These are phyloP conservation scores for Phaethon lepturus DNA, from an alignment of 2,113 vertebrate genomes.

Conservation along the genomic window DNA sequence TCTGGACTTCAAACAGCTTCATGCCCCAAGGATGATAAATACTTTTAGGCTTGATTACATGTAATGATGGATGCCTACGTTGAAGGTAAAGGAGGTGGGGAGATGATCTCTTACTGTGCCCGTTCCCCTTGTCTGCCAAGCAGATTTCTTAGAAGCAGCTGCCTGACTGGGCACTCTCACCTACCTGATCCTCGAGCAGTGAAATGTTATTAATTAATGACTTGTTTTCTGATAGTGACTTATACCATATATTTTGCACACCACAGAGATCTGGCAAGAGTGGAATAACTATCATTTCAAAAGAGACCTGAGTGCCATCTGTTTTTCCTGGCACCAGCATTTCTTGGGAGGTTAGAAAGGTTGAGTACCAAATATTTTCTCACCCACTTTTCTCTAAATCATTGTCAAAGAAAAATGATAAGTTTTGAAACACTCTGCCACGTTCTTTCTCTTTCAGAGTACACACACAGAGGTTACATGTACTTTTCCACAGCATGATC, in stretches of 20 bases:
- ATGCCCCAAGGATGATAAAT: constrained; percentile 41
- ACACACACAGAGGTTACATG: not conserved
- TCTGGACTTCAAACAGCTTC: constrained; percentile 38
- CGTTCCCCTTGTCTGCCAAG: not conserved
- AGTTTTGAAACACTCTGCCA: not conserved
- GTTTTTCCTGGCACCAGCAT: constrained; percentile 10
- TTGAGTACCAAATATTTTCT: constrained; percentile 40
- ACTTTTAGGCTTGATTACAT: constrained; percentile 39
- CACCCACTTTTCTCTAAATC: constrained; percentile 23
- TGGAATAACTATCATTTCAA: constrained; percentile 1
- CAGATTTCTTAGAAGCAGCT: not conserved
- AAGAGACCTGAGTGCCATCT: constrained; percentile 28
- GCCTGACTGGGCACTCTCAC: not conserved
- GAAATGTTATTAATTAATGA: constrained; percentile 50
- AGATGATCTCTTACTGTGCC: not conserved
- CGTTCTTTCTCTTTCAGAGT: not conserved
- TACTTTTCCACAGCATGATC: constrained; percentile 35
- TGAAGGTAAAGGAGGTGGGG: not conserved
- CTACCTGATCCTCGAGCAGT: not conserved
- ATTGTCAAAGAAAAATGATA: constrained; percentile 7
- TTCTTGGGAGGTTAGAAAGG: constrained; percentile 33
- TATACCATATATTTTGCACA: constrained; percentile 13
- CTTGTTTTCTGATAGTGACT: constrained; percentile 40
- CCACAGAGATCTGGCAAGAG: not conserved
- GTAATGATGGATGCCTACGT: constrained; percentile 3